Evolutionary conservation across 92 coral and sea anemone genomes (phyloP).

Genomic region (Porites cylindrica): DNA sequence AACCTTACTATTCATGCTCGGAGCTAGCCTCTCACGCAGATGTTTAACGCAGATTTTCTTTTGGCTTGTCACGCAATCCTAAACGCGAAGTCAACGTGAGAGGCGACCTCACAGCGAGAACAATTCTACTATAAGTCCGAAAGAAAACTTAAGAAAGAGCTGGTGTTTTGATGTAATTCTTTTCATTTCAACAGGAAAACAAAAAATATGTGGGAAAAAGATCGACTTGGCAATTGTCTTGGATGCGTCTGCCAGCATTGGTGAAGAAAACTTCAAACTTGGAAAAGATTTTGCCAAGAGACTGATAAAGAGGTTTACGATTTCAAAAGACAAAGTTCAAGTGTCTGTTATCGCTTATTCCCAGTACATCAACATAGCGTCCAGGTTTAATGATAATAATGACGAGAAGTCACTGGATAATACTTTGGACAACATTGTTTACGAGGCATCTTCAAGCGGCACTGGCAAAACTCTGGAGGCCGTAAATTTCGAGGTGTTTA

Average conservation of each 20-base stretch:
- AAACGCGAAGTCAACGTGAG: no score
- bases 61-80: no score
- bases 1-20: no score
- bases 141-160: not conserved
- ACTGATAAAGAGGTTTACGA: slow-evolving; percentile 25
- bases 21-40: no score
- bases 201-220: slow-evolving; percentile 37
- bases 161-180: not conserved
- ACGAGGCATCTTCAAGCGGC: slow-evolving; percentile 55
- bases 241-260: slow-evolving; percentile 69
- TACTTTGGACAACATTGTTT: slow-evolving; percentile 6
- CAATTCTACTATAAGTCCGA: no score
- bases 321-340: slow-evolving; percentile 30
- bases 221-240: slow-evolving; percentile 59
- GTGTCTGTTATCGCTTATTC: slow-evolving; percentile 60
- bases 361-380: slow-evolving; percentile 26
- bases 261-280: slow-evolving; percentile 42
- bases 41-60: no score
- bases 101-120: no score
- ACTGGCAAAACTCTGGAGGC: slow-evolving; percentile 24
- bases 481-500: slow-evolving; percentile 28
- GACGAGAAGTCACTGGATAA: slow-evolving; percentile 12
- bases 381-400: slow-evolving; percentile 31
- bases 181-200: not conserved
- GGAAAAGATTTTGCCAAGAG: slow-evolving; percentile 47